Conservation (phyloP, 2,888 invertebrate genomes). For the Disparrhopalites patrizii region DNA sequence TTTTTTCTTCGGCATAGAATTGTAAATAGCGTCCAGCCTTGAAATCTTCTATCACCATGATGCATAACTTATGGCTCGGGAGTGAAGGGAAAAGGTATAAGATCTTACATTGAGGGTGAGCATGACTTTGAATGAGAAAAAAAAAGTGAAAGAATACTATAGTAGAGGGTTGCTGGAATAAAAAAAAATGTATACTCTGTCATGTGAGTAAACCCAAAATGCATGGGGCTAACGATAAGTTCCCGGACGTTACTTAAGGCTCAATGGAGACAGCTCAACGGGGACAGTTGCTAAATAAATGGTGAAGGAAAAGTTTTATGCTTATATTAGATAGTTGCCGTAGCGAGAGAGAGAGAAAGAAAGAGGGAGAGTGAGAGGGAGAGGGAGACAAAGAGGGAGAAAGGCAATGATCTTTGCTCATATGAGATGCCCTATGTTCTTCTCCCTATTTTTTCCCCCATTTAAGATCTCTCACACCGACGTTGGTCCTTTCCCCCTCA, state of each 20-base stretch:
- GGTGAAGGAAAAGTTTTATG: background rate
- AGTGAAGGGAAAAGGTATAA: no score
- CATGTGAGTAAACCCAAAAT: constrained; percentile 1
- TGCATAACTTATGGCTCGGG: no score
- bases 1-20: constrained; percentile 1
- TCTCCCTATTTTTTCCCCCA: constrained; percentile 8
- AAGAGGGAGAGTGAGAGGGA: background rate
- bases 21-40: constrained; percentile 1
- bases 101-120: no score
- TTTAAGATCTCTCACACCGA: no score
- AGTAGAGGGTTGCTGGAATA: background rate
- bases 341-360: no score
- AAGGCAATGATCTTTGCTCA: background rate
- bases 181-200: background rate
- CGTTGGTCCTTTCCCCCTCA: no score
- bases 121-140: background rate
- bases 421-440: background rate
- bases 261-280: background rate
- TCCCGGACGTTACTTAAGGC: constrained; percentile 6
- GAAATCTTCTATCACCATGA: no score
- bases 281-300: constrained; percentile 5
- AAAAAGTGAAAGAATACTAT: background rate
- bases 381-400: no score
- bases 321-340: no score
- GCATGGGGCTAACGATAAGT: constrained; percentile 6